phyloP scores from a whole-genome alignment of 2,888 invertebrate genomes.

The Junonia oenone region DNA sequence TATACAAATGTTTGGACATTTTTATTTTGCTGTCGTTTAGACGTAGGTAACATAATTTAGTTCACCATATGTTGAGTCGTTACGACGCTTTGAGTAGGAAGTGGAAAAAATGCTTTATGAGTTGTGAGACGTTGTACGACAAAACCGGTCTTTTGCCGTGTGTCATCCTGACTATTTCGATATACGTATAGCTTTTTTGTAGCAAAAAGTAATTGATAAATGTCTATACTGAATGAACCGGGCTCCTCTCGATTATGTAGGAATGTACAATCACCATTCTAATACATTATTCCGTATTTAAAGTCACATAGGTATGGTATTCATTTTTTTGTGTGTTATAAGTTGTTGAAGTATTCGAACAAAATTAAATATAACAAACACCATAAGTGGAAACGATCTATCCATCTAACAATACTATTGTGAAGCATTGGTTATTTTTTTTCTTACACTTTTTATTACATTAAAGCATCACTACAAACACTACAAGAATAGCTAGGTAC shows the following conservation, averaged over 20 bases:
- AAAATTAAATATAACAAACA: no score
- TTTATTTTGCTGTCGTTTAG: constrained; percentile 77
- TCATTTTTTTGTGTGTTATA: background rate
- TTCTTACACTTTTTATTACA: no score
- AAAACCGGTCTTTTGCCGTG: constrained; percentile 51
- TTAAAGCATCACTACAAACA: no score
- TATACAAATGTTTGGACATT: constrained; percentile 80
- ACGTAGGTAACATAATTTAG: constrained; percentile 72
- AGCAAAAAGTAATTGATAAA: constrained; percentile 51
- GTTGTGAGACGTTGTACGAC: constrained; percentile 68
- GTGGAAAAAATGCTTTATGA: constrained; percentile 75
- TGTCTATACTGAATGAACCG: constrained; percentile 41
- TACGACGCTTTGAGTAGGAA: constrained; percentile 70
- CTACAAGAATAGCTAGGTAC: no score
- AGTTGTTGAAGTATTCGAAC: background rate
- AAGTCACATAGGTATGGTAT: background rate
- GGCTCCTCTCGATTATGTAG: constrained; percentile 41
- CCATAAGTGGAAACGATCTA: no score
- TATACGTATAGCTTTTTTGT: constrained; percentile 43
- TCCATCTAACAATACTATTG: no score
- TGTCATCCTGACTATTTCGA: constrained; percentile 45
- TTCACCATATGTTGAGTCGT: constrained; percentile 74
- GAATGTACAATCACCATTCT: background rate
- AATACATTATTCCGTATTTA: constrained; percentile 4
- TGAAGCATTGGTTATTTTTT: no score